phyloP scores from a whole-genome alignment of 1,140 invertebrate genomes.

The Homarus americanus region DNA sequence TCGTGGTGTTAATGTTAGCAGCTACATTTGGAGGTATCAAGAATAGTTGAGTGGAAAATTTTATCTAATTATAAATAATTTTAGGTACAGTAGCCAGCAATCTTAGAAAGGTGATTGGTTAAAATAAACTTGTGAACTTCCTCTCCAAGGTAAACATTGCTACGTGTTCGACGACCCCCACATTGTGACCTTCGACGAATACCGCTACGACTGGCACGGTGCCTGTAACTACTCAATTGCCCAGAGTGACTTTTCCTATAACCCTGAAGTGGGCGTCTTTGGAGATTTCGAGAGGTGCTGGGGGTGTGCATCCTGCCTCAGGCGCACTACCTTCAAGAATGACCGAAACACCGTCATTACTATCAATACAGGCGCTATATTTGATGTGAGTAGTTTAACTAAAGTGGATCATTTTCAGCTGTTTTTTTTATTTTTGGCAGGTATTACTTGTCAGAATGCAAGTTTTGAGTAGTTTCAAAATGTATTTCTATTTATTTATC shows the following conservation, averaged over 20 bases:
- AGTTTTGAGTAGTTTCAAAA: no score
- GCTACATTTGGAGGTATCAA: background rate
- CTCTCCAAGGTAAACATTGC: background rate
- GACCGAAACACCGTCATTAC: background rate
- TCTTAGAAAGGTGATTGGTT: no score
- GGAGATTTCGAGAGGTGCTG: background rate
- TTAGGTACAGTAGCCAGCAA: no score
- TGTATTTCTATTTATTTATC: no score
- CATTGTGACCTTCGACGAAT: background rate
- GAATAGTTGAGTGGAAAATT: no score
- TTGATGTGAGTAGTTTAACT: background rate
- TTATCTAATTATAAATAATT: background rate
- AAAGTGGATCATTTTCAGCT: background rate
- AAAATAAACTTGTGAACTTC: background rate
- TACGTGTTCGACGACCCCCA: constrained; percentile 23
- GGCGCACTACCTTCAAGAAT: background rate
- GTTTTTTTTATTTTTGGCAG: background rate
- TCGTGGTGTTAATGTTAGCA: background rate
- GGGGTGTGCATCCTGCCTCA: background rate
- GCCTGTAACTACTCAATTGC: constrained; percentile 35
- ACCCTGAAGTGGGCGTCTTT: constrained; percentile 12
- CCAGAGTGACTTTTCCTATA: background rate
- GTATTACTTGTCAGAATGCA: background rate
- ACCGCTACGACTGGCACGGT: constrained; percentile 36
- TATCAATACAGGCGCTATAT: background rate